These are phyloP conservation scores for Apoda limacodes DNA, from an alignment of 2,888 invertebrate species.

Conservation along the genomic window DNA sequence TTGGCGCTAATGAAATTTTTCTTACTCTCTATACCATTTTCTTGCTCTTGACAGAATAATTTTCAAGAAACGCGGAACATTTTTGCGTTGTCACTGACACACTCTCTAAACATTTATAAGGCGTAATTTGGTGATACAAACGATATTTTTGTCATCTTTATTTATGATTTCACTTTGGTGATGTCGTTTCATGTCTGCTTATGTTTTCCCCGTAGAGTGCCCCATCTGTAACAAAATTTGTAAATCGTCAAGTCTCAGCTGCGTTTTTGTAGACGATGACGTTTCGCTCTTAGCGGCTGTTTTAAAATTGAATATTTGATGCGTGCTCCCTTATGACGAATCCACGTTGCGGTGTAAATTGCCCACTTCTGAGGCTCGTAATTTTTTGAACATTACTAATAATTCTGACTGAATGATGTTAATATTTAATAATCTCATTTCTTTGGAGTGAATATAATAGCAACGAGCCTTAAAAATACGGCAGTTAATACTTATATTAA, in stretches of 20 bases:
- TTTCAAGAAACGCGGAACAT: conserved; percentile 50
- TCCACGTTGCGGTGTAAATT: conserved; percentile 45
- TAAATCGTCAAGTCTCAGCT: conserved; percentile 66
- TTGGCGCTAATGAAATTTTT: conserved; percentile 71
- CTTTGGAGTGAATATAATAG: too few relatives aligned
- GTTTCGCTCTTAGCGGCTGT: conserved; percentile 69
- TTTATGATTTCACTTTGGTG: conserved; percentile 64
- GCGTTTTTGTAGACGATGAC: conserved; percentile 61
- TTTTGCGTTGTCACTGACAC: conserved; percentile 50
- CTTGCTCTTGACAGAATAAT: conserved; percentile 67
- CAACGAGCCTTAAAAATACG: too few relatives aligned
- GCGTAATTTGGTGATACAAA: conserved; percentile 48
- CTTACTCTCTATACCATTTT: conserved; percentile 57
- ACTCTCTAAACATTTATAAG: conserved; percentile 53
- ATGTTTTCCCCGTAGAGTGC: conserved; percentile 51
- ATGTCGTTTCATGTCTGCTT: conserved; percentile 64
- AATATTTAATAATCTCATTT: too few relatives aligned
- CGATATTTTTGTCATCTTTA: conserved; percentile 52
- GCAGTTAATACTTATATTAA: too few relatives aligned
- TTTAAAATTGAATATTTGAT: conserved; percentile 72
- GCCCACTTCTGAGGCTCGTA: conserved; percentile 47
- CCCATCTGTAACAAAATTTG: conserved; percentile 66
- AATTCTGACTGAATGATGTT: conserved; percentile 42
- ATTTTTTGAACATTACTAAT: conserved; percentile 58
- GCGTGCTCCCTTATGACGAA: conserved; percentile 63